phyloP scores from a whole-genome alignment of 2,113 vertebrate species.

The Holacanthus passer region DNA sequence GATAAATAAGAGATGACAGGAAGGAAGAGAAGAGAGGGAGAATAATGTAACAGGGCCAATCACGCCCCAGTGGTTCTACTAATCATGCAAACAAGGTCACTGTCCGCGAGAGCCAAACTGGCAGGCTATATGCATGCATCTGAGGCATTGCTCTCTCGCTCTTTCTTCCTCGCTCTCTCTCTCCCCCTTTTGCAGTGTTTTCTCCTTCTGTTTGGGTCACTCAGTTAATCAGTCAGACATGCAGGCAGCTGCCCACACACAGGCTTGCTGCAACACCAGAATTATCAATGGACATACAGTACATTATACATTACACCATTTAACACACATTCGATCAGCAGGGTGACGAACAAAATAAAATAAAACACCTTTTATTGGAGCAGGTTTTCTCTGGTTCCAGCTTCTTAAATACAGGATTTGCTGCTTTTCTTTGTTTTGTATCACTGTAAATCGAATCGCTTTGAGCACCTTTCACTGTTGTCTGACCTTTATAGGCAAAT shows the following conservation, averaged over 20 bases:
- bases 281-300: slow-evolving; percentile 5
- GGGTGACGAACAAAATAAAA: background rate
- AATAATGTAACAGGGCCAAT: slow-evolving; percentile 76
- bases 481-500: background rate
- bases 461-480: background rate
- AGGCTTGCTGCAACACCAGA: slow-evolving; percentile 14
- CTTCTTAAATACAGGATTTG: background rate
- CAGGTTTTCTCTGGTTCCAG: background rate
- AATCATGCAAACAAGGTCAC: slow-evolving; percentile 84
- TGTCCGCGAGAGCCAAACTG: slow-evolving; percentile 77
- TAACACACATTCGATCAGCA: background rate
- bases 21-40: slow-evolving; percentile 63
- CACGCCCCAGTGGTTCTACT: slow-evolving; percentile 80
- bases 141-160: slow-evolving; percentile 46
- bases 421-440: background rate
- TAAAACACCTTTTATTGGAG: background rate
- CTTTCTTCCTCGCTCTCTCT: background rate
- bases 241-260: slow-evolving; percentile 45
- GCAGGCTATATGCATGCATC: slow-evolving; percentile 65
- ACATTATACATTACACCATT: slow-evolving; percentile 1
- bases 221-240: slow-evolving; percentile 51
- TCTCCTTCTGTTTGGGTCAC: slow-evolving; percentile 57
- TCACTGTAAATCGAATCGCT: background rate
- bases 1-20: slow-evolving; percentile 79
- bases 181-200: slow-evolving; percentile 42